These are phyloP conservation scores for Pararge aegeria DNA, from an alignment of 1,140 invertebrate species.

Conservation along the genomic window DNA sequence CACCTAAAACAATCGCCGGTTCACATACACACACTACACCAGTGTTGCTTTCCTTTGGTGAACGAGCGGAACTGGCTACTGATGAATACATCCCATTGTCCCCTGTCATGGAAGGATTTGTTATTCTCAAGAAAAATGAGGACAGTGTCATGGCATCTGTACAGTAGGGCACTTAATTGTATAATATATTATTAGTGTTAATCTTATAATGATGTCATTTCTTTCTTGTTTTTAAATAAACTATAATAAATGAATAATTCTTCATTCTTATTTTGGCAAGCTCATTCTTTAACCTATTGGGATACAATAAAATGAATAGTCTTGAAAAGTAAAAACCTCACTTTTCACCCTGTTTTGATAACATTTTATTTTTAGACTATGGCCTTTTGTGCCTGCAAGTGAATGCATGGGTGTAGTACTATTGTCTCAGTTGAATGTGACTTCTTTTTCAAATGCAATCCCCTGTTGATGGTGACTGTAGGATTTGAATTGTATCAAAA, in stretches of 20 bases:
- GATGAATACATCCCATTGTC: slow-evolving; percentile 98
- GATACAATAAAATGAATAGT: too few species aligned
- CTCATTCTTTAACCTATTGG: not conserved
- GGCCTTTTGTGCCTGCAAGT: too few species aligned
- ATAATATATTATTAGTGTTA: slow-evolving; percentile 14
- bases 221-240: slow-evolving; percentile 21
- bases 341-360: too few species aligned
- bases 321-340: too few species aligned
- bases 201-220: slow-evolving; percentile 30
- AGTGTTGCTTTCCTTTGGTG: slow-evolving; percentile 97
- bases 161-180: slow-evolving; percentile 43
- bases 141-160: slow-evolving; percentile 72
- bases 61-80: slow-evolving; percentile 98
- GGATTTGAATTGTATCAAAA: too few species aligned
- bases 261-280: not conserved
- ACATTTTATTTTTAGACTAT: too few species aligned
- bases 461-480: too few species aligned
- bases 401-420: too few species aligned
- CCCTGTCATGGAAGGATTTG: slow-evolving; percentile 99
- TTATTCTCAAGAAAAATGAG: slow-evolving; percentile 97
- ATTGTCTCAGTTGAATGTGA: too few species aligned
- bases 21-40: slow-evolving; percentile 99
- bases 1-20: slow-evolving; percentile 99
- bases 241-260: not conserved
- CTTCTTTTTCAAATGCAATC: too few species aligned